Percentiles rank a stretch among this genome's conserved stretches.
These are phyloP conservation scores for Zaprionus lineosus DNA, from an alignment of 2,888 invertebrate species.

Conservation along the genomic window DNA sequence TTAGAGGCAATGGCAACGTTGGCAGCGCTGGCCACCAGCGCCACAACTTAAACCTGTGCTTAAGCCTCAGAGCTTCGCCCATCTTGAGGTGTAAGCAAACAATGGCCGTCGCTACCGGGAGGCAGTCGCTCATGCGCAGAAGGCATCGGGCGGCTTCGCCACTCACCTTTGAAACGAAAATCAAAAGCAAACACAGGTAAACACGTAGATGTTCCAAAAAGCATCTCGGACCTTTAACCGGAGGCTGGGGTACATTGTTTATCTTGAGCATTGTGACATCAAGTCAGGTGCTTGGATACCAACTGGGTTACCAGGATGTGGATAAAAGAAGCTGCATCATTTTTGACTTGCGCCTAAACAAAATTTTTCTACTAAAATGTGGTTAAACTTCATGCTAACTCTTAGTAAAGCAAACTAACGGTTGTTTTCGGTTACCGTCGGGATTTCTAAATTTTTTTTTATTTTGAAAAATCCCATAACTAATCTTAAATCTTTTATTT, in stretches of 20 bases:
- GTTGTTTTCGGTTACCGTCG: too few species aligned
- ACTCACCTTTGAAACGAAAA: slow-evolving; percentile 71
- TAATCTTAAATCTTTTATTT: too few species aligned
- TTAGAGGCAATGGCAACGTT: slow-evolving; percentile 60
- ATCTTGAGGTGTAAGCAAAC: slow-evolving; percentile 47
- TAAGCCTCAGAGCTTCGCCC: slow-evolving; percentile 24
- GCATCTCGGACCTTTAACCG: slow-evolving; percentile 31
- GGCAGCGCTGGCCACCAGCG: slow-evolving; percentile 9
- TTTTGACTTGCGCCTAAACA: slow-evolving; percentile 2
- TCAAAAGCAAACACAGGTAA: slow-evolving; percentile 56
- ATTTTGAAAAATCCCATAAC: background rate
- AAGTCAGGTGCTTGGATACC: slow-evolving; percentile 27
- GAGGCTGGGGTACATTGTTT: slow-evolving; percentile 33
- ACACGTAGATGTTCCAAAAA: slow-evolving; percentile 27
- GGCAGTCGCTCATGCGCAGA: slow-evolving; percentile 75
- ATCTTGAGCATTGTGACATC: slow-evolving; percentile 44
- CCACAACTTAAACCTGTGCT: slow-evolving; percentile 24
- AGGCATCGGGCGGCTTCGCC: slow-evolving; percentile 41
- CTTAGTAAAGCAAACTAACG: too few species aligned
- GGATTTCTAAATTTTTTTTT: background rate
- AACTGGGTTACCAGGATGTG: slow-evolving; percentile 39
- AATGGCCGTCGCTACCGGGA: slow-evolving; percentile 72
- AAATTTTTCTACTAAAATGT: slow-evolving; percentile 37
- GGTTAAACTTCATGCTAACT: too few species aligned
- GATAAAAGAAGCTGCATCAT: slow-evolving; percentile 10